Evolutionary conservation across 2,113 vertebrate species (phyloP).

Genomic region (Piprites chloris): DNA sequence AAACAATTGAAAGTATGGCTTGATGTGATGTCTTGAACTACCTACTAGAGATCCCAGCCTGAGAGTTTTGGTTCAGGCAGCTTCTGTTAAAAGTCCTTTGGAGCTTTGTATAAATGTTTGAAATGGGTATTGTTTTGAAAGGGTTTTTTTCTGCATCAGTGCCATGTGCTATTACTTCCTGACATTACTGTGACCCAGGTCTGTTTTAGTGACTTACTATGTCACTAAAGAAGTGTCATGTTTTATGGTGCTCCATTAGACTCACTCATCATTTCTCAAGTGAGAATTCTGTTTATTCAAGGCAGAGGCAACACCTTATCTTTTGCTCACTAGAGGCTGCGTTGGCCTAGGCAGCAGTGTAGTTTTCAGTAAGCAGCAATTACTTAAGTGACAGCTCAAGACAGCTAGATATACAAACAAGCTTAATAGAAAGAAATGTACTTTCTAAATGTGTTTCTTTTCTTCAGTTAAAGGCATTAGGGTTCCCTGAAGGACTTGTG

Average conservation of each 20-base stretch:
- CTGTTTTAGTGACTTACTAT: background rate
- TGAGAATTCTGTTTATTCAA: background rate
- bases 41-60: background rate
- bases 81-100: background rate
- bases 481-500: slow-evolving; percentile 98
- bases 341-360: background rate
- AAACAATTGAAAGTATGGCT: background rate
- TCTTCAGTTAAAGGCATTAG: slow-evolving; percentile 91
- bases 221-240: background rate
- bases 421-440: background rate
- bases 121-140: background rate
- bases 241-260: background rate
- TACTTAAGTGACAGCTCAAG: background rate
- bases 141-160: background rate
- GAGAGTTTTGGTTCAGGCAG: background rate
- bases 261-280: background rate
- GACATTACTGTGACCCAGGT: background rate
- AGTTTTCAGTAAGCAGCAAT: background rate
- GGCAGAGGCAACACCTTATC: background rate
- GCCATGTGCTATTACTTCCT: background rate
- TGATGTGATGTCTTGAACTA: background rate
- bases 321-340: background rate
- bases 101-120: background rate
- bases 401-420: background rate
- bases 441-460: slow-evolving; percentile 46